Evolutionary conservation across 2,888 invertebrate species (phyloP).

Genomic region (Noctua janthe): DNA sequence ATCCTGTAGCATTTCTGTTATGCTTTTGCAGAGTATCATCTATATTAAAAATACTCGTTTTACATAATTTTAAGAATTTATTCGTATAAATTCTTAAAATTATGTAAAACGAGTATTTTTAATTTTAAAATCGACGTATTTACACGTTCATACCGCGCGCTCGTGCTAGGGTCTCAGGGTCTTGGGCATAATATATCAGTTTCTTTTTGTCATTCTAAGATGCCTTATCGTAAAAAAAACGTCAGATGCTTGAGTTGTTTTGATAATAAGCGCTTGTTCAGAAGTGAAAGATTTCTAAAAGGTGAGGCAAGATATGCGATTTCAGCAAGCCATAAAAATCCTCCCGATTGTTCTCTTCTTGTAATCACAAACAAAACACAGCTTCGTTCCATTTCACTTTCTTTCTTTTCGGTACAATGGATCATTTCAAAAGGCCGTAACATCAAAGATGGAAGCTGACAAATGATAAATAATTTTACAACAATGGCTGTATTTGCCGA

Average conservation of each 20-base stretch:
- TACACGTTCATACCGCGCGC: too few relatives aligned
- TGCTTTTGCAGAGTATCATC: too few relatives aligned
- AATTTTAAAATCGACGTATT: too few relatives aligned
- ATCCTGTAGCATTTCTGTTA: too few relatives aligned
- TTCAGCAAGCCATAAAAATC: not conserved
- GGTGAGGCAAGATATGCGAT: not conserved
- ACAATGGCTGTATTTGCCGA: conserved; percentile 48
- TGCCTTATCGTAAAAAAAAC: not conserved
- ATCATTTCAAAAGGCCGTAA: conserved; percentile 35
- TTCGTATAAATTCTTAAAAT: too few relatives aligned
- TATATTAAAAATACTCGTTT: too few relatives aligned
- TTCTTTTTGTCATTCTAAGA: too few relatives aligned
- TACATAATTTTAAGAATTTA: too few relatives aligned
- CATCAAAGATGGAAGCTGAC: conserved; percentile 55
- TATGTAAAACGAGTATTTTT: too few relatives aligned
- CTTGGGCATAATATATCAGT: too few relatives aligned
- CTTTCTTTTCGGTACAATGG: conserved; percentile 22
- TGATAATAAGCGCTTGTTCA: not conserved
- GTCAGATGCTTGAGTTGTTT: not conserved
- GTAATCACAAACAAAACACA: conserved; percentile 21
- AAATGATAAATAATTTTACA: conserved; percentile 60
- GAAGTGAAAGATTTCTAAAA: not conserved
- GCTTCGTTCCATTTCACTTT: conserved; percentile 20
- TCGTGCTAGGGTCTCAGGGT: too few relatives aligned
- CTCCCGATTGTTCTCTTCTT: not conserved